Base-by-base conservation (phyloP, 2,797 vertebrate species). In the Leuciscus waleckii region DNA sequence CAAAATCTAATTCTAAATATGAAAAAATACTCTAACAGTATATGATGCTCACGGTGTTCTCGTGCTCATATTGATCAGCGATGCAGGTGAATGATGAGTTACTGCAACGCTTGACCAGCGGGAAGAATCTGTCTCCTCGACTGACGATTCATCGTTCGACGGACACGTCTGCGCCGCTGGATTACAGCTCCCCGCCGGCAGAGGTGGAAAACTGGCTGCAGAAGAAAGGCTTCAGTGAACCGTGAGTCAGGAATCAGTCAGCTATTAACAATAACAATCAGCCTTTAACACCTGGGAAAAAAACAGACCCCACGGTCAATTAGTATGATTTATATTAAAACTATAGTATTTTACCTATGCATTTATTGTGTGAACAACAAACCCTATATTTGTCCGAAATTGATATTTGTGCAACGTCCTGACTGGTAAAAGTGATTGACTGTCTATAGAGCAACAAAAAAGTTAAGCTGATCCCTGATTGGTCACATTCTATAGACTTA, bases 71-170 rank as follows among this genome's bases (percentile, higher is more conserved):
- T 21, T 37, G 11, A 85, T 84, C 90, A 95, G 94, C 88, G 46
- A 94, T 93, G 92, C 56, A 93, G 83, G 93, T 98, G 89, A 98
- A 97, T 2, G 96, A 97, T 13, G 97, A 98, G 92, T 94, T 98
- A 79, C 93, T 97, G 81, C 93, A 93, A 74, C 94, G 95, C 86
- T 90, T 98, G 88, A 95, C 97, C 23, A 96, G 95, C 0, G 95
- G 95, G 5, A 95, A 94, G 90, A 84, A 89, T 83, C 82, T 13
- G 2, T 90, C 91, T n/a, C 91, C 84, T 87, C 96, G 95, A 82
- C 87, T 95, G 86, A 89, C 94, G 71, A 96, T 96, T 89, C 96
- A 94, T 2, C 94, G 91, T 2, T 92, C 94, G 7, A 46, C 85
- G 1, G 95, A 93, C n/a, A 96, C 94, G 54, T 90, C 90, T 0